These are phyloP conservation scores for Eupleurogrammus muticus DNA, from an alignment of 2,797 vertebrate genomes.

Conservation along the genomic window DNA sequence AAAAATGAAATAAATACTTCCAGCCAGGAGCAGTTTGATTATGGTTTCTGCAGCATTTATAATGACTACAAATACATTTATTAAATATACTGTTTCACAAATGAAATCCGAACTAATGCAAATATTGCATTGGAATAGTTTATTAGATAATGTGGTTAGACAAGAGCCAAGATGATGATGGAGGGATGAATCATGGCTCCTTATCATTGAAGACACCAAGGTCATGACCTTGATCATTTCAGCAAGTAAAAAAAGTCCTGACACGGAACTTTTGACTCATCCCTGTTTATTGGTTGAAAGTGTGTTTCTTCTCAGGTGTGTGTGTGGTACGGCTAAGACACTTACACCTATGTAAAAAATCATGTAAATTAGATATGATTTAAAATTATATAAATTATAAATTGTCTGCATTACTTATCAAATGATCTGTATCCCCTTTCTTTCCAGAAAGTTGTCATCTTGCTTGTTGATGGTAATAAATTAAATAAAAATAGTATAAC, in stretches of 20 bases:
- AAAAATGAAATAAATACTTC: constrained; percentile 33
- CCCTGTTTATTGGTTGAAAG: not conserved
- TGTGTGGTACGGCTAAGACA: constrained; percentile 3
- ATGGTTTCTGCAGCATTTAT: constrained; percentile 31
- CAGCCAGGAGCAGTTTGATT: constrained; percentile 41
- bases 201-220: no score
- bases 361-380: no score
- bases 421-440: not conserved
- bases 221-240: no score
- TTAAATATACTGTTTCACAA: constrained; percentile 11
- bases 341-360: no score
- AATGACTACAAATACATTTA: constrained; percentile 32
- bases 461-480: no score
- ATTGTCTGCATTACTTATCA: not conserved
- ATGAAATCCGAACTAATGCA: no score
- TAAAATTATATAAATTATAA: no score
- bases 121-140: no score
- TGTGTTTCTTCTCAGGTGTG: constrained; percentile 11
- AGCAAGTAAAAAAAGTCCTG: not conserved
- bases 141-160: no score
- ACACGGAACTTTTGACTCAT: constrained; percentile 10
- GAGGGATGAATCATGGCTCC: no score
- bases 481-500: no score
- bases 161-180: no score
- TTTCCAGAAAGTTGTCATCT: not conserved